Conservation (phyloP, 2,888 invertebrate species). For the Andrena haemorrhoa region DNA sequence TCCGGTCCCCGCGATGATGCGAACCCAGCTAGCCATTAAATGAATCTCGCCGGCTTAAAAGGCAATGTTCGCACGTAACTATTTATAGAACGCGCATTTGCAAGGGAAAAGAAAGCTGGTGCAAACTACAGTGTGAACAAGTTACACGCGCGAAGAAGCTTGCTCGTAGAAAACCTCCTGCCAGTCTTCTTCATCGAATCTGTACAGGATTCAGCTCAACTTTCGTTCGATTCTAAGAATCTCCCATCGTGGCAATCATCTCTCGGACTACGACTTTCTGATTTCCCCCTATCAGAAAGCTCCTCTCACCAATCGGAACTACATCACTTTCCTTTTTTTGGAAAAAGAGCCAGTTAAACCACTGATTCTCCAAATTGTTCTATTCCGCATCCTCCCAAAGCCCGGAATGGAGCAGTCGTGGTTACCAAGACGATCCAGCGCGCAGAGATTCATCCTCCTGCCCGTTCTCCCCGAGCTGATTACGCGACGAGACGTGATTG, state of each 20-base stretch:
- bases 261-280: too few species aligned
- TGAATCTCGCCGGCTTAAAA: conserved; percentile 54
- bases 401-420: too few species aligned
- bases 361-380: too few species aligned
- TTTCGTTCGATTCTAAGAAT: not conserved
- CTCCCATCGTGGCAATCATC: not conserved
- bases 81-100: conserved; percentile 57
- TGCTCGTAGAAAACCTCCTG: not conserved
- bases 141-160: conserved; percentile 16
- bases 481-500: conserved; percentile 58
- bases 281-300: too few species aligned
- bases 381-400: too few species aligned
- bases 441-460: conserved; percentile 36
- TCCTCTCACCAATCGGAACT: too few species aligned
- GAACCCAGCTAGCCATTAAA: conserved; percentile 51
- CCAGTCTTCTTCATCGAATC: not conserved
- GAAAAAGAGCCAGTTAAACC: too few species aligned
- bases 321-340: too few species aligned
- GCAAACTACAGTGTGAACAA: conserved; percentile 35
- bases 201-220: not conserved
- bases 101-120: conserved; percentile 37
- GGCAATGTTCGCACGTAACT: conserved; percentile 53
- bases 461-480: conserved; percentile 49
- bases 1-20: conserved; percentile 47
- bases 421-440: conserved; percentile 3